Percentiles rank a stretch among this genome's conserved stretches.
Evolutionary conservation across 2,888 invertebrate species (phyloP).

Genomic region (Pandemis corylana): DNA sequence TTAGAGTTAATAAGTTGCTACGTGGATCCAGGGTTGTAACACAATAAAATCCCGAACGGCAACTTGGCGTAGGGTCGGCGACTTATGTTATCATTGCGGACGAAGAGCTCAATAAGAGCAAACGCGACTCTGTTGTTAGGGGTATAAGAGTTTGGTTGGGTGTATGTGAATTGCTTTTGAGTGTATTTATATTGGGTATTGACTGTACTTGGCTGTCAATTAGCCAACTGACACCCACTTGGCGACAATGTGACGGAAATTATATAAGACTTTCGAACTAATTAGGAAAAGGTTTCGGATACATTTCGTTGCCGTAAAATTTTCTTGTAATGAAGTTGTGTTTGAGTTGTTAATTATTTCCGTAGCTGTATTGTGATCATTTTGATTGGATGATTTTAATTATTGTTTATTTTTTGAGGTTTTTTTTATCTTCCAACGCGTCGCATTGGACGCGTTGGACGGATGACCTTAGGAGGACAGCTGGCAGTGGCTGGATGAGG

Average conservation of each 20-base stretch:
- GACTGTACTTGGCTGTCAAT: conserved; percentile 40
- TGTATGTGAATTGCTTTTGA: background rate
- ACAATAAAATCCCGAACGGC: conserved; percentile 41
- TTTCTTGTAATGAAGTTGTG: conserved; percentile 3
- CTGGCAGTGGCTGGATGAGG: too few relatives aligned
- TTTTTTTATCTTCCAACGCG: too few relatives aligned
- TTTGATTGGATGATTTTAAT: background rate
- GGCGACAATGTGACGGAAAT: conserved; percentile 45
- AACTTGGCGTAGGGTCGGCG: conserved; percentile 4
- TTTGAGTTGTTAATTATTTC: conserved; percentile 1
- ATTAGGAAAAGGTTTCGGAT: conserved; percentile 46
- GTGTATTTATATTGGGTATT: background rate
- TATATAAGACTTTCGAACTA: conserved; percentile 46
- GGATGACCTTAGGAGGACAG: too few relatives aligned
- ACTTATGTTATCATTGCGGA: background rate
- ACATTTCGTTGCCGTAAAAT: conserved; percentile 16
- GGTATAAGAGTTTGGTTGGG: background rate
- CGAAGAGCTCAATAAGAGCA: background rate
- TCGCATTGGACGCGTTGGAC: too few relatives aligned
- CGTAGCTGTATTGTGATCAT: background rate
- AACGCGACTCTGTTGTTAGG: background rate
- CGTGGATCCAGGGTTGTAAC: conserved; percentile 36
- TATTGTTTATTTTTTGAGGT: too few relatives aligned
- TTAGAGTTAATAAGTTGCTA: conserved; percentile 39
- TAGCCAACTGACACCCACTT: conserved; percentile 42